These are phyloP conservation scores for Laticauda laticaudata DNA, from an alignment of 2,113 vertebrate species.

Conservation along the genomic window DNA sequence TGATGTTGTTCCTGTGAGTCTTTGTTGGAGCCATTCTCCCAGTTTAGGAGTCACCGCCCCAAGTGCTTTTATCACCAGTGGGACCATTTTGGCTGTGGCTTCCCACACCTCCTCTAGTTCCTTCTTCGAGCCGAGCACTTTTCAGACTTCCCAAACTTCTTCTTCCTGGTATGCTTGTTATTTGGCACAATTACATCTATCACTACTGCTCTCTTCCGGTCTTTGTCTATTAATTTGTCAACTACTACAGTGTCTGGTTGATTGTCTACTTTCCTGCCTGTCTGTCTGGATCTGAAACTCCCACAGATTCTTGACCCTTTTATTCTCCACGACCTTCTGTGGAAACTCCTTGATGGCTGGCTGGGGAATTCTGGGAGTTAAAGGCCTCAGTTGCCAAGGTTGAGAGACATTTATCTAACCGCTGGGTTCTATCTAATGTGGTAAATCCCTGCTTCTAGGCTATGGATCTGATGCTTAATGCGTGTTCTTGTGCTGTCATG, in stretches of 20 bases:
- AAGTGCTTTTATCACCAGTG: neutral
- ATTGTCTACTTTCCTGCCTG: neutral
- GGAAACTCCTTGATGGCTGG: neutral
- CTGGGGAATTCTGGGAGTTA: neutral
- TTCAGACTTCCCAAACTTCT: neutral
- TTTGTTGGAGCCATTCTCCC: neutral
- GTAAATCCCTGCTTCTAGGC: neutral
- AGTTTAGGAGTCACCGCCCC: neutral
- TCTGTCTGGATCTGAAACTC: neutral
- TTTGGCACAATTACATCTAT: neutral
- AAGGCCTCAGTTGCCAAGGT: neutral
- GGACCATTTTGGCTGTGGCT: neutral
- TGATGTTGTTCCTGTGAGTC: neutral
- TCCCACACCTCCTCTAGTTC: neutral
- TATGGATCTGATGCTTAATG: neutral
- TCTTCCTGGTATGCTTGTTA: neutral
- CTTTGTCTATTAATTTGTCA: neutral
- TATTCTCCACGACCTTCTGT: neutral
- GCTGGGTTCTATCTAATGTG: neutral
- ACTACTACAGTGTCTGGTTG: neutral
- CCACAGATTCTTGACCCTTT: neutral
- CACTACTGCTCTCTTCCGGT: neutral
- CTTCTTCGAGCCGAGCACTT: neutral
- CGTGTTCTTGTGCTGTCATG: neutral
- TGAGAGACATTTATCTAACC: neutral